Percentiles rank a stretch among this genome's conserved stretches.
These are phyloP conservation scores for Cyphomyrus plagiostoma DNA, from an alignment of 2,113 vertebrate genomes.

Conservation along the genomic window DNA sequence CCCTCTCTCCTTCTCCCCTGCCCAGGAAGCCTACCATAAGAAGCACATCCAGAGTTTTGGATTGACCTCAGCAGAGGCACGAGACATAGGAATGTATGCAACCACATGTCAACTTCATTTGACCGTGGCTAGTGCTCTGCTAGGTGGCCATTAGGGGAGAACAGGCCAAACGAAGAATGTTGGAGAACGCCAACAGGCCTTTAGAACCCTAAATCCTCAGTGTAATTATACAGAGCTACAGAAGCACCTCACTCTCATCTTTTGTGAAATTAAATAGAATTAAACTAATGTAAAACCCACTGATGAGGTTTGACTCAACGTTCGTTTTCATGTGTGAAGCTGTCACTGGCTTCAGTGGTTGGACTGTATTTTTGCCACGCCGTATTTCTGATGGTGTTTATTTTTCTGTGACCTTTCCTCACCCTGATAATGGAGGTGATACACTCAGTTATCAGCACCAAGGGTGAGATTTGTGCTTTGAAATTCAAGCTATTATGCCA, in stretches of 20 bases:
- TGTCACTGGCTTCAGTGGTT: constrained; percentile 24
- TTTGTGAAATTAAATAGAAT: neutral
- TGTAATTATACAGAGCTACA: neutral
- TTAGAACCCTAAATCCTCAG: neutral
- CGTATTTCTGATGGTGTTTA: neutral
- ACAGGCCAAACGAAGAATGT: neutral
- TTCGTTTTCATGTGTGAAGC: neutral
- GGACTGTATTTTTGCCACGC: neutral
- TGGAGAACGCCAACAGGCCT: neutral
- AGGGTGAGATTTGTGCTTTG: neutral
- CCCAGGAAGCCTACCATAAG: constrained; percentile 94
- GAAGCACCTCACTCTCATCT: neutral
- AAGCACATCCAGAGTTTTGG: constrained; percentile 91
- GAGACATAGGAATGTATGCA: constrained; percentile 94
- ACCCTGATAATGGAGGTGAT: neutral
- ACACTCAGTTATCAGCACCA: neutral
- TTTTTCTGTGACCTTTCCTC: neutral
- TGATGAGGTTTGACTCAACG: neutral
- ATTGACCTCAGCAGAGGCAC: constrained; percentile 87
- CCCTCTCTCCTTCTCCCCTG: constrained; percentile 13
- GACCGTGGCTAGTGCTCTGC: neutral
- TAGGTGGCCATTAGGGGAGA: neutral
- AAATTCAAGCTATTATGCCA: neutral
- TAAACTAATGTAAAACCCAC: neutral
- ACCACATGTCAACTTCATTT: neutral